A percentile compares a stretch with the other conserved stretches of the same genome.
These are phyloP conservation scores for Megalopta genalis DNA, from an alignment of 1,140 invertebrate genomes.

Conservation along the genomic window DNA sequence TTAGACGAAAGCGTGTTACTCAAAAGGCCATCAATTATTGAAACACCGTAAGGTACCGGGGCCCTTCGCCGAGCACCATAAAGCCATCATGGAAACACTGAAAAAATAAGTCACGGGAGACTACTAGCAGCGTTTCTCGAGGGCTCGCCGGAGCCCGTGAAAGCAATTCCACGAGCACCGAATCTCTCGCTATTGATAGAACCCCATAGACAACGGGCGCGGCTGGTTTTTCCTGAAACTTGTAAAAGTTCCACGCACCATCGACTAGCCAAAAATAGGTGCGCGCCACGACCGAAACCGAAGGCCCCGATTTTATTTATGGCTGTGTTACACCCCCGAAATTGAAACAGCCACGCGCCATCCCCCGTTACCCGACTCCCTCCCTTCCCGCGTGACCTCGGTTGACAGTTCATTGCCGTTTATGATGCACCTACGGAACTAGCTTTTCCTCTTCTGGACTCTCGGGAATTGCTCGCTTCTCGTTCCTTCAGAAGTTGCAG, in stretches of 20 bases:
- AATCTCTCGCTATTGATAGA: slow-evolving; percentile 73
- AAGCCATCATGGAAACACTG: not conserved
- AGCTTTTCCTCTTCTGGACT: too few relatives aligned
- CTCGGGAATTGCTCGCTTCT: too few relatives aligned
- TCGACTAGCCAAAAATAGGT: slow-evolving; percentile 71
- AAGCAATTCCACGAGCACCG: slow-evolving; percentile 61
- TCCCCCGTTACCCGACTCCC: slow-evolving; percentile 39
- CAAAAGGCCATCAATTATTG: slow-evolving; percentile 29
- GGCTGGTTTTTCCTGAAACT: slow-evolving; percentile 74
- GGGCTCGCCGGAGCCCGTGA: slow-evolving; percentile 42
- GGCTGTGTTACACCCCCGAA: slow-evolving; percentile 72
- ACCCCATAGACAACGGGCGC: slow-evolving; percentile 60
- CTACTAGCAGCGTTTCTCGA: slow-evolving; percentile 26
- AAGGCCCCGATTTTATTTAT: slow-evolving; percentile 78
- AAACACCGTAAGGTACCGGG: not conserved
- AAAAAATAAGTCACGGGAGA: slow-evolving; percentile 22
- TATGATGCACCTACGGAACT: not conserved
- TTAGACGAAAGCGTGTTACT: slow-evolving; percentile 1
- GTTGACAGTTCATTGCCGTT: not conserved
- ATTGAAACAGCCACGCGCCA: slow-evolving; percentile 77
- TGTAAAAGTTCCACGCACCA: slow-evolving; percentile 69
- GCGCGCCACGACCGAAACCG: slow-evolving; percentile 68
- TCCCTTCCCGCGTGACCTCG: not conserved
- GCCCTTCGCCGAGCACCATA: not conserved
- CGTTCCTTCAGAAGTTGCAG: too few relatives aligned